phyloP scores from a whole-genome alignment of 1,140 invertebrate species.

The Aphelenchoides fujianensis region DNA sequence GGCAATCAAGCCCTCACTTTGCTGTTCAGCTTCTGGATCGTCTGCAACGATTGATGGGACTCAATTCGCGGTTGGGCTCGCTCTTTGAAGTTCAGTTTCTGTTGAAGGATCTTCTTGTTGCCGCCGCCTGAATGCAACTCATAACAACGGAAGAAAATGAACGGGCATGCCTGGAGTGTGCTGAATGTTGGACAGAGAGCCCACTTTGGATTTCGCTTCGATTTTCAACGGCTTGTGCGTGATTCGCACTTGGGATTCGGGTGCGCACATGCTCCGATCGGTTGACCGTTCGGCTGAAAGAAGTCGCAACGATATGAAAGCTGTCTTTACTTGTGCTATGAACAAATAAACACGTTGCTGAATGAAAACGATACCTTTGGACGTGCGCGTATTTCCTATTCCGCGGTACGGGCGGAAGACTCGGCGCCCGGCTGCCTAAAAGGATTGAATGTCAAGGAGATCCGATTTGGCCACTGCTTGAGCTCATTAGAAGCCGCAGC shows the following conservation, averaged over 20 bases:
- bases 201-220: conserved; percentile 11
- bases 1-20: not conserved
- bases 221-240: conserved; percentile 17
- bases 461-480: conserved; percentile 2
- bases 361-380: conserved; percentile 1
- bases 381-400: conserved; percentile 1
- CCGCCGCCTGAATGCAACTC: conserved; percentile 5
- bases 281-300: conserved; percentile 7
- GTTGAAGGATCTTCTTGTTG: conserved; percentile 8
- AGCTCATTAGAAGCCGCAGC: too few relatives aligned
- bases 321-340: too few relatives aligned
- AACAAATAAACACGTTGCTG: too few relatives aligned
- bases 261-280: not conserved
- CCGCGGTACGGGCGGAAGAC: conserved; percentile 12
- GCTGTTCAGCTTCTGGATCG: not conserved
- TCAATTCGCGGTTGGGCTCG: conserved; percentile 13
- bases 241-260: conserved; percentile 8
- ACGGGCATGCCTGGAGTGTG: not conserved
- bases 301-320: too few relatives aligned
- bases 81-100: conserved; percentile 22
- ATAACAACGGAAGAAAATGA: not conserved
- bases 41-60: not conserved
- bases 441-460: not conserved
- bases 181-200: conserved; percentile 11
- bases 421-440: conserved; percentile 3